These are phyloP conservation scores for Rhynchophorus ferrugineus DNA, from an alignment of 1,140 invertebrate genomes.

Conservation along the genomic window DNA sequence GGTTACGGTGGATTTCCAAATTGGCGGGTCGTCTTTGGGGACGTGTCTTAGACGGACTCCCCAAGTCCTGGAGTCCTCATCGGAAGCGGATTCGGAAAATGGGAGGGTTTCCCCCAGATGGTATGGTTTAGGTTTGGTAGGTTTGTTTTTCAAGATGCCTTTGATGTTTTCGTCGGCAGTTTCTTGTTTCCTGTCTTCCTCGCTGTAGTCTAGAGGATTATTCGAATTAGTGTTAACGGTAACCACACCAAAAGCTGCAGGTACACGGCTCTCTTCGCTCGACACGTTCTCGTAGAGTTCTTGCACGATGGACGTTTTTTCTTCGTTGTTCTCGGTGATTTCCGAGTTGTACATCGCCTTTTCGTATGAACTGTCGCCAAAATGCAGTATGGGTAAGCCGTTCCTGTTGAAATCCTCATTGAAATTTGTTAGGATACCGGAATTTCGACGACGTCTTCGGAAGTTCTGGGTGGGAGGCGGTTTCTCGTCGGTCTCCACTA, in stretches of 20 bases:
- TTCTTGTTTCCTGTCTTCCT: constrained; percentile 42
- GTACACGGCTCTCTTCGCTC: constrained; percentile 1
- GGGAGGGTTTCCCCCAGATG: constrained; percentile 51
- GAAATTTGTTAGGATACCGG: constrained; percentile 20
- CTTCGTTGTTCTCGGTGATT: constrained; percentile 18
- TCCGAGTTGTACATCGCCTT: constrained; percentile 39
- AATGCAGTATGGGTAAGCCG: constrained; percentile 44
- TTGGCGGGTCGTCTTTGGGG: constrained; percentile 30
- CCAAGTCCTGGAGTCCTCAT: constrained; percentile 41
- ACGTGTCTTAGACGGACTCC: constrained; percentile 42
- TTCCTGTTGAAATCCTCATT: constrained; percentile 34
- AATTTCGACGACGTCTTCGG: constrained; percentile 51
- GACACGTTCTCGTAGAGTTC: constrained; percentile 16
- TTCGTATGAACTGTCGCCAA: constrained; percentile 47
- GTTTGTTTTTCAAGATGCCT: constrained; percentile 64
- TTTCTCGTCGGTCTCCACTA: constrained; percentile 79
- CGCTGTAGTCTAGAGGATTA: constrained; percentile 11
- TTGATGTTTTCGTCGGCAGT: constrained; percentile 47
- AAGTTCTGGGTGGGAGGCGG: constrained; percentile 74
- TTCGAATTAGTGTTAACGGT: constrained; percentile 32
- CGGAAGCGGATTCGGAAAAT: constrained; percentile 18
- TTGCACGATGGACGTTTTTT: not conserved
- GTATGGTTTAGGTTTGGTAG: constrained; percentile 59
- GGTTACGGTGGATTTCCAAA: constrained; percentile 42
- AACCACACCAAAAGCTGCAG: constrained; percentile 26